A percentile compares a stretch with the other conserved stretches of the same genome.
phyloP scores from a whole-genome alignment of 2,888 invertebrate species.

The Hoplodrina ambigua region DNA sequence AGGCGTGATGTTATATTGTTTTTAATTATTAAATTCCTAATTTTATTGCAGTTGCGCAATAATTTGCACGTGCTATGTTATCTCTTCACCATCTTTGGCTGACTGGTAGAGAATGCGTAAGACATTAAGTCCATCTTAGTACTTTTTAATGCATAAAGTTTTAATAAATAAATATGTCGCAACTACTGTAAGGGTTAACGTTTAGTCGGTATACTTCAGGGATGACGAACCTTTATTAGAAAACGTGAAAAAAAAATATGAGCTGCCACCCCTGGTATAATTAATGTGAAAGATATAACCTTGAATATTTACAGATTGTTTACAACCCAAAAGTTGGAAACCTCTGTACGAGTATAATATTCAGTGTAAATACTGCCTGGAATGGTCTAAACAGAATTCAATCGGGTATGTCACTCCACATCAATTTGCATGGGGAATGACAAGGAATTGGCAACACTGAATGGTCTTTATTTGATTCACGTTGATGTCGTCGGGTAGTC shows the following conservation, averaged over 20 bases:
- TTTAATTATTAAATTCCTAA: too few relatives aligned
- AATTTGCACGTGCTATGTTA: too few relatives aligned
- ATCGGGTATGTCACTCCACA: conserved; percentile 46
- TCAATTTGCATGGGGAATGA: conserved; percentile 47
- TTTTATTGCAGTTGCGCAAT: too few relatives aligned
- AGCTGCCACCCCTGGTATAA: too few relatives aligned
- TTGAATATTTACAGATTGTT: conserved; percentile 32
- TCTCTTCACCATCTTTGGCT: too few relatives aligned
- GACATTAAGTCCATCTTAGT: too few relatives aligned
- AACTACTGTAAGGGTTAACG: conserved; percentile 8
- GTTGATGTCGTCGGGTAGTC: conserved; percentile 42
- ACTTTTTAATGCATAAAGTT: too few relatives aligned
- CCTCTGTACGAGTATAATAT: conserved; percentile 32
- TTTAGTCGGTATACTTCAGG: too few relatives aligned
- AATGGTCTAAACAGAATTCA: conserved; percentile 32
- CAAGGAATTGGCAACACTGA: conserved; percentile 47
- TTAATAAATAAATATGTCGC: not conserved
- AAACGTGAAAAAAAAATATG: too few relatives aligned
- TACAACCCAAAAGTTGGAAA: conserved; percentile 33
- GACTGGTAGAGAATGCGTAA: too few relatives aligned
- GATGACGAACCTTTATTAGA: too few relatives aligned
- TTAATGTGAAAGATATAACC: conserved; percentile 7
- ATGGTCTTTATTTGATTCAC: conserved; percentile 63
- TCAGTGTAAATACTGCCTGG: conserved; percentile 24
- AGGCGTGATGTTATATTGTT: too few relatives aligned